Conservation (phyloP, 2,888 invertebrate species). For the Scelioninae gen. 2 region DNA sequence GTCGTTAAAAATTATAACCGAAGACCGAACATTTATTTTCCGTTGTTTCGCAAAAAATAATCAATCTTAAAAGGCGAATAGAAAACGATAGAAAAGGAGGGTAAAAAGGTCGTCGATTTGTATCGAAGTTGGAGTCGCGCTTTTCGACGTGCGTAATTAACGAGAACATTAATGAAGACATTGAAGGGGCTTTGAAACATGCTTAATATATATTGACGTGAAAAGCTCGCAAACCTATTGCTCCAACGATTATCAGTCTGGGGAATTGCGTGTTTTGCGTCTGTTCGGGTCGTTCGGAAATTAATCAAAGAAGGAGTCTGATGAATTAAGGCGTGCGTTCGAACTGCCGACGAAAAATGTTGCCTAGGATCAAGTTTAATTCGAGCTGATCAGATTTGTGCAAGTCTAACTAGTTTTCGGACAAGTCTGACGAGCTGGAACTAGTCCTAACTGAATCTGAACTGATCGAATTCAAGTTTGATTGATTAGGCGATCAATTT, state of each 20-base stretch:
- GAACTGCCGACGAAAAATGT: slow-evolving; percentile 50
- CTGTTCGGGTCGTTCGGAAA: slow-evolving; percentile 47
- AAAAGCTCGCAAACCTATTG: slow-evolving; percentile 54
- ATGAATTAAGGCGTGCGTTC: slow-evolving; percentile 49
- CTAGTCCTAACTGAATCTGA: slow-evolving; percentile 27
- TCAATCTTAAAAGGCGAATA: too few species aligned
- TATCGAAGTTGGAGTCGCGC: slow-evolving; percentile 30
- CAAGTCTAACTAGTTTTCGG: slow-evolving; percentile 50
- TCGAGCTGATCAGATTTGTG: slow-evolving; percentile 45
- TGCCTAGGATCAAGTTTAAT: slow-evolving; percentile 42
- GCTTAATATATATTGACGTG: slow-evolving; percentile 55
- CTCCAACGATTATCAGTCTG: slow-evolving; percentile 48
- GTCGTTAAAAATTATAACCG: too few species aligned
- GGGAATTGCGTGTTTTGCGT: slow-evolving; percentile 56
- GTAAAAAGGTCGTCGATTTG: too few species aligned
- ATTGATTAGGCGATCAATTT: slow-evolving; percentile 28
- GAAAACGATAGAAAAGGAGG: too few species aligned
- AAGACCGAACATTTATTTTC: too few species aligned
- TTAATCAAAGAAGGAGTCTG: slow-evolving; percentile 49
- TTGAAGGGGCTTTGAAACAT: slow-evolving; percentile 55
- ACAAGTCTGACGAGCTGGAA: slow-evolving; percentile 26
- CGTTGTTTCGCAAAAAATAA: too few species aligned
- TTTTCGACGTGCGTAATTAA: slow-evolving; percentile 48
- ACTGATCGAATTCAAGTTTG: slow-evolving; percentile 18
- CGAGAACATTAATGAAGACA: slow-evolving; percentile 57